Base-by-base conservation (phyloP, 2,888 invertebrate species). In the Candidula unifasciata region DNA sequence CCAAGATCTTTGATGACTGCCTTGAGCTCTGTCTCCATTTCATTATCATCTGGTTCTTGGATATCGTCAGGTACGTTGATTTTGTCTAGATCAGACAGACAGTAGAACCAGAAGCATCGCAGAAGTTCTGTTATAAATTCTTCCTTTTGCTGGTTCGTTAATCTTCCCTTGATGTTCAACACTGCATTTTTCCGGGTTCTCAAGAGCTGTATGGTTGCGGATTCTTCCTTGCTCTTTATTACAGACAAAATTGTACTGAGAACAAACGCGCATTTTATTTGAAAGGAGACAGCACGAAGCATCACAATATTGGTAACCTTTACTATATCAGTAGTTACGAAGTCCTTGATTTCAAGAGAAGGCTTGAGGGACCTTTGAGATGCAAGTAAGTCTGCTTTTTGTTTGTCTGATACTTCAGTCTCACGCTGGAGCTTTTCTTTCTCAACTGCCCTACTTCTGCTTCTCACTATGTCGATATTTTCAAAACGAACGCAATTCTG, bases 341-440 rank as follows among this genome's bases (percentile, higher is more conserved):
- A 69, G 2, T 27, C 69, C 1, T 44, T 10, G 2, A 80, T 13
- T 5, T 69, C 27, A 54, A 16, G 3, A 24, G 80, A 80, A 35
- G 13, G 54, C n/a, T 52, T 69, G 3, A 80, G 52, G 16, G 10
- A 21, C 44, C n/a, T 0, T 10, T 27, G 24, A 5, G 37, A 71
- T 33, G 24, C 13, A 54, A 37, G 92, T 93, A 69, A 83, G 88
- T 88, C 90, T 91, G 8, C 21, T 54, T 30, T 69, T 21, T 84
- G 30, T 1, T 44, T 13, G 30, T 30, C 13, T 16, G 18, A n/a
- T 10, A 80, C 52, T 18, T 35, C 21, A n/a, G 30, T 74, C 44
- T 71, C 18, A 21, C 44, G 35, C 16, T 30, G 52, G n/a, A 80
- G 30, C 30, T 33, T 44, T 0, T 10, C 16, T 24, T 84, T 80